Base-by-base conservation (phyloP, 2,797 vertebrate species). In the Graptemys geographica region DNA sequence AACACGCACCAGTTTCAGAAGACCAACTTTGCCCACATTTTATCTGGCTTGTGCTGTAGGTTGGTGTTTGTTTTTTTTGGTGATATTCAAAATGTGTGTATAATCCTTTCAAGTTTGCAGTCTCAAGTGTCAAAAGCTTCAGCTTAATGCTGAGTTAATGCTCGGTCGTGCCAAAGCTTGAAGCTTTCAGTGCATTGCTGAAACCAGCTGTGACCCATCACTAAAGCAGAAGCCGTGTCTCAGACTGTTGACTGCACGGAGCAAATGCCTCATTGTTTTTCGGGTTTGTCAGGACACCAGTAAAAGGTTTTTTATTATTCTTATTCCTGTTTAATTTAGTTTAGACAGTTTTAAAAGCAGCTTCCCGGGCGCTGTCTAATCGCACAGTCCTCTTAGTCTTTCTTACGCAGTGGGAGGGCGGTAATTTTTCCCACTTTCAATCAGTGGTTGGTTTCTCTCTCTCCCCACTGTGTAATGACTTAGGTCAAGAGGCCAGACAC, bases 161-260 rank as follows among this genome's bases (percentile, higher is more conserved):
- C 94, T 96, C 5, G 0, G 51, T 92, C 37, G 80, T 97, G 95
- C 86, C 96, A 97, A 95, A 96, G 88, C 93, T 83, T 90, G 93
- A 97, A 96, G 92, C 88, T 96, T 96, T 97, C 96, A 96, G 78
- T 11, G 1, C 37, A 4, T 28, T 91, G 74, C 82, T 80, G 85
- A 95, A 97, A 95, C 56, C 90, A 97, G 84, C 94, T 97, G 94
- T 62, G 83, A 97, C 90, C 95, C 90, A 89, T 96, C 93, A 92
- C 86, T 93, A 92, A 96, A 90, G 18, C 53, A 28, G 90, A 95
- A 90, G 25, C 53, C 85, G 74, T 49, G 80, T 33, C 69, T 97
- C 90, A 92, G 95, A 80, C 86, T 90, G 79, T 88, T 96, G 97
- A 83, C 82, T 95, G 53, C 72, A 80, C 62, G 47, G 47, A 95